Base-by-base conservation (phyloP, 2,113 vertebrate genomes). In the Chroicocephalus ridibundus region DNA sequence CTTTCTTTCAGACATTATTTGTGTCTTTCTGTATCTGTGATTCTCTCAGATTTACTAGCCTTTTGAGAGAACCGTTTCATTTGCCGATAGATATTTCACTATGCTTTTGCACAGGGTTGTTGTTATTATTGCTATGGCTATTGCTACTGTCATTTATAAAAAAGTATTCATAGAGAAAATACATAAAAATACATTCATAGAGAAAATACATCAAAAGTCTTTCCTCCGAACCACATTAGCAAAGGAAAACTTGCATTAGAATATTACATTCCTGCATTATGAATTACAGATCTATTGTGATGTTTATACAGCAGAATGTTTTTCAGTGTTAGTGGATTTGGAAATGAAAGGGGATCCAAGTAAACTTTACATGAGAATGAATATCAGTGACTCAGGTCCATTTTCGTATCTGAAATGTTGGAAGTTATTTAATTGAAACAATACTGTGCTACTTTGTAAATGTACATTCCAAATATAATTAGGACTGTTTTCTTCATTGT, bases 401-500 rank as follows among this genome's bases (percentile, higher is more conserved):
- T 15, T 66, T 79, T 34, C 31, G 15, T 72, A 18, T 90, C 7
- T 75, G 46, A 70, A 87, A 77, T 66, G 0, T 20, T 87, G 38
- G 29, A 91, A 69, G 7, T 6, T 65, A 54, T 38, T 66, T 88
- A 82, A 65, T 4, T 79, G 22, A 69, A 85, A 34, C 5, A 51
- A 38, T 49, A 42, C 3, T 19, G 2, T 42, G 12, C 5, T 75
- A 27, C 5, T 62, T 70, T 57, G n/a, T 26, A 92, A 90, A 42
- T n/a, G 31, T 16, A 78, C 2, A 7, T 5, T 66, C 4, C 17
- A 70, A 52, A 51, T 44, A 52, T 69, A 55, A 38, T 51, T 87
- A 26, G 7, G 4, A 31, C 11, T 7, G 4, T 1, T 26, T 20
- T 18, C 1, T 27, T 18, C 1, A 1, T 9, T 36, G 19, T n/a